phyloP scores from a whole-genome alignment of 1,140 invertebrate species.

The Venturia canescens region DNA sequence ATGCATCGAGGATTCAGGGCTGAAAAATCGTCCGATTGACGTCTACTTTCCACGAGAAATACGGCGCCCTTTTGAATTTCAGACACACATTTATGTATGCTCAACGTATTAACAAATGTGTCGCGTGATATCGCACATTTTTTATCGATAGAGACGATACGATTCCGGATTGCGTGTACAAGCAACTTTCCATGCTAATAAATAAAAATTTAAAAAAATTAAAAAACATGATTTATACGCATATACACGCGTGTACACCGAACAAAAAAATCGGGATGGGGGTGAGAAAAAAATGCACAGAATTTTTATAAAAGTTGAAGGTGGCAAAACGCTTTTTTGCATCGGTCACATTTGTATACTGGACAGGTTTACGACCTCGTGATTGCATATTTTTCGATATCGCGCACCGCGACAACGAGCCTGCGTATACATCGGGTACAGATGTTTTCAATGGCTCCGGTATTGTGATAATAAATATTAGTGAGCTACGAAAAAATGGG shows the following conservation, averaged over 20 bases:
- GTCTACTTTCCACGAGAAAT: not conserved
- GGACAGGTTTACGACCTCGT: slow-evolving; percentile 28
- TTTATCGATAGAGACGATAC: slow-evolving; percentile 20
- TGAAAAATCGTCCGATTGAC: not conserved
- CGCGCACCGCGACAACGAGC: not conserved
- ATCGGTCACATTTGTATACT: slow-evolving; percentile 25
- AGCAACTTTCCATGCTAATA: not conserved
- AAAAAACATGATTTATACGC: not conserved
- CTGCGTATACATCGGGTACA: not conserved
- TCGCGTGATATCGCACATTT: not conserved
- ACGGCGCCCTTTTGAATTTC: not conserved
- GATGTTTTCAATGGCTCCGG: not conserved
- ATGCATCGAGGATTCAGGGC: not conserved
- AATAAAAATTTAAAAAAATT: no score
- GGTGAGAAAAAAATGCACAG: slow-evolving; percentile 5
- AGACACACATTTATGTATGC: not conserved
- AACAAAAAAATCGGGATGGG: not conserved
- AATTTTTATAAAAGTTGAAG: not conserved
- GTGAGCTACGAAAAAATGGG: not conserved
- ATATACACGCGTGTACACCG: not conserved
- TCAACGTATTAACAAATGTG: not conserved
- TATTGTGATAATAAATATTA: slow-evolving; percentile 11
- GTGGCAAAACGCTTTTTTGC: slow-evolving; percentile 23
- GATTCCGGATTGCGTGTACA: not conserved
- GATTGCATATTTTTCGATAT: slow-evolving; percentile 24